These are phyloP conservation scores for Eurytoma adleriae DNA, from an alignment of 2,888 invertebrate genomes.

Conservation along the genomic window DNA sequence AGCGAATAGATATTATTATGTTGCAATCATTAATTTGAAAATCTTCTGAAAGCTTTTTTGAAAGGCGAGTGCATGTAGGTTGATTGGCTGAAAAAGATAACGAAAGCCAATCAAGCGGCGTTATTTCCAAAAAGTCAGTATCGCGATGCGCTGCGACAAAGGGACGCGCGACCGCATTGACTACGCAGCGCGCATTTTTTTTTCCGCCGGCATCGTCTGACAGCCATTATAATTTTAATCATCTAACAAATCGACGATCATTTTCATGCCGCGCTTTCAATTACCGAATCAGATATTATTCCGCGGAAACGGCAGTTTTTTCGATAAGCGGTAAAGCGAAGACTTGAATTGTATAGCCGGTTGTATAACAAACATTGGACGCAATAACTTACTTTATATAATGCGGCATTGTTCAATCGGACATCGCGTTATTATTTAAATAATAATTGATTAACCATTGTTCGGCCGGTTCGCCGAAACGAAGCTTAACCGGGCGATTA, in stretches of 20 bases:
- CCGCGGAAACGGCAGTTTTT: not conserved
- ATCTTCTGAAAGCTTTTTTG: no score
- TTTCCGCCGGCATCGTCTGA: not conserved
- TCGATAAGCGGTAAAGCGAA: not conserved
- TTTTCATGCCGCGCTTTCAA: not conserved
- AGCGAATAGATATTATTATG: no score
- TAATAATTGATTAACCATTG: slow-evolving; percentile 42
- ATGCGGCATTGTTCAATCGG: slow-evolving; percentile 19
- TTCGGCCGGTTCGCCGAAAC: not conserved
- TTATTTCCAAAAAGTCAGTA: not conserved
- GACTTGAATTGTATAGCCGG: slow-evolving; percentile 5
- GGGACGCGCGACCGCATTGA: not conserved
- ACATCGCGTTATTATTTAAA: not conserved
- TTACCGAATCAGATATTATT: slow-evolving; percentile 16
- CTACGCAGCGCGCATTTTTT: not conserved
- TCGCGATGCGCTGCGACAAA: not conserved
- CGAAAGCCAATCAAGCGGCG: not conserved
- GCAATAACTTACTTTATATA: slow-evolving; percentile 21
- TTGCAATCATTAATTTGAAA: no score
- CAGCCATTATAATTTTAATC: slow-evolving; percentile 30
- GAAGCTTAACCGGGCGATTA: not conserved
- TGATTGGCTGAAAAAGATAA: not conserved
- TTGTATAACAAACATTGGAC: slow-evolving; percentile 21
- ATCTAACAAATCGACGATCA: slow-evolving; percentile 26
- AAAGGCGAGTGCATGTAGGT: not conserved